Percentiles rank a stretch among this genome's conserved stretches.
These are phyloP conservation scores for Tetragonula carbonaria DNA, from an alignment of 2,888 invertebrate species.

Conservation along the genomic window DNA sequence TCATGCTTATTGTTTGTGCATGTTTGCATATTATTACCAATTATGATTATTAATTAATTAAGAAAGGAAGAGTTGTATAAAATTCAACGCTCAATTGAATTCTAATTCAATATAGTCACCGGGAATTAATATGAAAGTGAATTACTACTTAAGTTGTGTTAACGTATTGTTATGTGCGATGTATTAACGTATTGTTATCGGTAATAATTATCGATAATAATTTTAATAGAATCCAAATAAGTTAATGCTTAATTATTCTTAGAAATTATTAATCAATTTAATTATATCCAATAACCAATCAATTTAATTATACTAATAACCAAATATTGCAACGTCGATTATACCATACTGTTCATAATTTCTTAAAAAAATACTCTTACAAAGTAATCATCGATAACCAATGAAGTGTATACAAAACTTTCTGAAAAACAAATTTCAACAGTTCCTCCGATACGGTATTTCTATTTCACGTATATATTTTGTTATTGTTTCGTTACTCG, in stretches of 20 bases:
- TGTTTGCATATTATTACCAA: too few species aligned
- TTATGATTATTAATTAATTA: too few species aligned
- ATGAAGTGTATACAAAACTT: neutral
- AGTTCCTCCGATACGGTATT: neutral
- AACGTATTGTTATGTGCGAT: too few species aligned
- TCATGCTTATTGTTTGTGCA: too few species aligned
- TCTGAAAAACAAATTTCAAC: neutral
- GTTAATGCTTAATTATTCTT: neutral
- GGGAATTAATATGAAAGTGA: neutral
- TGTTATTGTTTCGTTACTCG: neutral
- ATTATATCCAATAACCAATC: too few species aligned
- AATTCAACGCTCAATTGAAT: slow-evolving; percentile 1
- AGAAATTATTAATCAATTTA: neutral
- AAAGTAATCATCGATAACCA: neutral
- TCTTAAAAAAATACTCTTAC: neutral
- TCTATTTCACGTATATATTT: too few species aligned
- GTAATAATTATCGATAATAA: too few species aligned
- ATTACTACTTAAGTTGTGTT: too few species aligned
- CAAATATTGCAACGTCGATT: neutral
- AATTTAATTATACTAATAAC: neutral
- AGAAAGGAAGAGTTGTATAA: too few species aligned
- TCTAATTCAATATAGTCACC: neutral
- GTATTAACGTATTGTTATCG: too few species aligned
- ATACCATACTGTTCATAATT: neutral
- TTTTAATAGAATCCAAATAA: too few species aligned